phyloP scores from a whole-genome alignment of 2,797 vertebrate species.

The Urosaurus nigricauda region DNA sequence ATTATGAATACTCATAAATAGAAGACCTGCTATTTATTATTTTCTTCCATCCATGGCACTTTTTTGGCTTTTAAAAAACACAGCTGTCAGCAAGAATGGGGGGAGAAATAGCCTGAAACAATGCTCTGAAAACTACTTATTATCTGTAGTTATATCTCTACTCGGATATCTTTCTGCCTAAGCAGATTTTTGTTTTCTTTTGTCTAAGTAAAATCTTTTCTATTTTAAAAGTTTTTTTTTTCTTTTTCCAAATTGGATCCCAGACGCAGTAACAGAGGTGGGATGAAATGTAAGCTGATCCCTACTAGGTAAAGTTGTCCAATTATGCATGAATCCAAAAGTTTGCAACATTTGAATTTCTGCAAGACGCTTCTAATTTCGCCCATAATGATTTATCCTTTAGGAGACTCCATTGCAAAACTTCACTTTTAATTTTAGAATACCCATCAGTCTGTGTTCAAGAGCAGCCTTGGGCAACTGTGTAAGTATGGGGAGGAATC shows the following conservation, averaged over 20 bases:
- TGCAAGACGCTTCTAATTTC: conserved; percentile 74
- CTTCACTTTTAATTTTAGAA: conserved; percentile 72
- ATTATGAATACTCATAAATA: conserved; percentile 72
- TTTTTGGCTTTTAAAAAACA: conserved; percentile 52
- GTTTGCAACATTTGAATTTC: conserved; percentile 73
- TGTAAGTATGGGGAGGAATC: conserved; percentile 70
- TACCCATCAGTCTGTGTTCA: conserved; percentile 70
- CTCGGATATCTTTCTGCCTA: conserved; percentile 74
- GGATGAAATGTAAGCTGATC: conserved; percentile 63
- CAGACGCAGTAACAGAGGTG: conserved; percentile 59
- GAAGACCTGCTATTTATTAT: conserved; percentile 68
- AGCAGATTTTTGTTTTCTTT: conserved; percentile 75
- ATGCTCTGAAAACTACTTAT: conserved; percentile 60
- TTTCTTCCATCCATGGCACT: conserved; percentile 46
- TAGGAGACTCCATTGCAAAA: conserved; percentile 74
- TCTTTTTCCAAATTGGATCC: conserved; percentile 68
- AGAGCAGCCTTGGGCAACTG: conserved; percentile 71
- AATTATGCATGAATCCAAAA: conserved; percentile 69
- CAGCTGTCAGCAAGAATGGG: conserved; percentile 63
- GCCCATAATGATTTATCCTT: conserved; percentile 73
- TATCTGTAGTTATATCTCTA: conserved; percentile 58
- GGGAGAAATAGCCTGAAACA: conserved; percentile 70
- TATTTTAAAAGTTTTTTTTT: conserved; percentile 55
- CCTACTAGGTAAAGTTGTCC: conserved; percentile 74
- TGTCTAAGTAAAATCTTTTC: conserved; percentile 59